A percentile compares a stretch with the other conserved stretches of the same genome.
These are phyloP conservation scores for Monochamus alternatus DNA, from an alignment of 2,888 invertebrate species.

Conservation along the genomic window DNA sequence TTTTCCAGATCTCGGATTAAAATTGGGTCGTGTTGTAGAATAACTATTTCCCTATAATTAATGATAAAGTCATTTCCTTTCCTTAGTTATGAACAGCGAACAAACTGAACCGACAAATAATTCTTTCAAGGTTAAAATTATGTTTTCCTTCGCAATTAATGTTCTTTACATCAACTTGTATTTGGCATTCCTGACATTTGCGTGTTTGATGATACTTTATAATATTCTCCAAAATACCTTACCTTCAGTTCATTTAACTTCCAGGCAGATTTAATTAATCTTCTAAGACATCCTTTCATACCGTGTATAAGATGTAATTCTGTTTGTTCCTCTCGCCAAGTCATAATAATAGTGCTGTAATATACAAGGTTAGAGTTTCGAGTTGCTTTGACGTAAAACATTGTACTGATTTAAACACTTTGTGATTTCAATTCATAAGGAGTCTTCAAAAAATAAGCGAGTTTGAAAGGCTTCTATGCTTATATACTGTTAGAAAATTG, in stretches of 20 bases:
- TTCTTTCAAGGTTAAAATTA: neutral
- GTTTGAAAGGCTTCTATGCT: too few species aligned
- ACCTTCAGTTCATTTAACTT: conserved; percentile 1
- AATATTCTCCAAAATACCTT: conserved; percentile 13
- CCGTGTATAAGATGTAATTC: conserved; percentile 7
- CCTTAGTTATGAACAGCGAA: neutral
- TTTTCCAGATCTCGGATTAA: neutral
- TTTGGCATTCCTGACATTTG: conserved; percentile 4
- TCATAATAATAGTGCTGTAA: neutral
- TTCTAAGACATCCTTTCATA: neutral
- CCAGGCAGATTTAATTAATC: conserved; percentile 14
- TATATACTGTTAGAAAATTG: too few species aligned
- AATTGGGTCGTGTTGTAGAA: too few species aligned
- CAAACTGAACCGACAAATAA: neutral
- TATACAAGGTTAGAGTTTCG: neutral
- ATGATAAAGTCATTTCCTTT: neutral
- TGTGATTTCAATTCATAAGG: too few species aligned
- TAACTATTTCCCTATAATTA: too few species aligned
- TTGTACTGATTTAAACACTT: neutral
- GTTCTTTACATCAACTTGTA: conserved; percentile 1
- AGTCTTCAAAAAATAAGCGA: too few species aligned
- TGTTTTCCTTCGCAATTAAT: neutral
- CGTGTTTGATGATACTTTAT: conserved; percentile 4
- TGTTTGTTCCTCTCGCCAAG: neutral
- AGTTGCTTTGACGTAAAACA: neutral